Percentiles rank a stretch among this genome's conserved stretches.
Conservation (phyloP, 2,113 vertebrate genomes). For the Anarrhichthys ocellatus region DNA sequence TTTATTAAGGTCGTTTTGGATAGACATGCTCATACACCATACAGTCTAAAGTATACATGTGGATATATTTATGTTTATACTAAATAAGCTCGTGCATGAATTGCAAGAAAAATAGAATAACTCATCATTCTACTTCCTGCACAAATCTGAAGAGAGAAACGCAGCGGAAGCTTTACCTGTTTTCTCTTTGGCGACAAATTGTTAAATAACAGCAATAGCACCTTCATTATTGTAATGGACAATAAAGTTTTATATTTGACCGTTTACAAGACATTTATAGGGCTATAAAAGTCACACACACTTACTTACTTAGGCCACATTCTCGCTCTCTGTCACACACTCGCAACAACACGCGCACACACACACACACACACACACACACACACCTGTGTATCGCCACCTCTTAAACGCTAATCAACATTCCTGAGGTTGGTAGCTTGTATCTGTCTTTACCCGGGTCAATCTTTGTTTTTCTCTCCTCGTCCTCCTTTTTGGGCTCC, state of each 20-base stretch:
- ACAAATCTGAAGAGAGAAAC: background rate
- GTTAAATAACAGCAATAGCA: slow-evolving; percentile 70
- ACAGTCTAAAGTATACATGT: background rate
- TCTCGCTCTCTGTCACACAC: slow-evolving; percentile 39
- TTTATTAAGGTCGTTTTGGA: background rate
- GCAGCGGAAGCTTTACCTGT: slow-evolving; percentile 24
- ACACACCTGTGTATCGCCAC: slow-evolving; percentile 57
- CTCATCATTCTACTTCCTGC: background rate
- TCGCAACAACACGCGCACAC: slow-evolving; percentile 7
- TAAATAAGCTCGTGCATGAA: background rate
- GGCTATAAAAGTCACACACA: slow-evolving; percentile 78
- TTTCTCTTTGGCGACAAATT: slow-evolving; percentile 48
- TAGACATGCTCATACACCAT: background rate
- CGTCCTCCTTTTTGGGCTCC: slow-evolving; percentile 68
- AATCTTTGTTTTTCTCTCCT: slow-evolving; percentile 57
- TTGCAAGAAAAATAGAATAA: background rate
- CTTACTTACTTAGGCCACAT: slow-evolving; percentile 56
- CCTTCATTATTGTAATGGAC: slow-evolving; percentile 79
- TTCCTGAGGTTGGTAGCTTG: slow-evolving; percentile 1
- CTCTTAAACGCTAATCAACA: slow-evolving; percentile 61
- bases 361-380: slow-evolving; percentile 23
- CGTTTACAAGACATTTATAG: slow-evolving; percentile 82
- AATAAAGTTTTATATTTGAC: slow-evolving; percentile 77
- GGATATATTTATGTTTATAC: background rate
- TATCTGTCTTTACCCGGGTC: slow-evolving; percentile 66